Conservation (phyloP, 1,140 invertebrate genomes). For the Epicauta chinensis region DNA sequence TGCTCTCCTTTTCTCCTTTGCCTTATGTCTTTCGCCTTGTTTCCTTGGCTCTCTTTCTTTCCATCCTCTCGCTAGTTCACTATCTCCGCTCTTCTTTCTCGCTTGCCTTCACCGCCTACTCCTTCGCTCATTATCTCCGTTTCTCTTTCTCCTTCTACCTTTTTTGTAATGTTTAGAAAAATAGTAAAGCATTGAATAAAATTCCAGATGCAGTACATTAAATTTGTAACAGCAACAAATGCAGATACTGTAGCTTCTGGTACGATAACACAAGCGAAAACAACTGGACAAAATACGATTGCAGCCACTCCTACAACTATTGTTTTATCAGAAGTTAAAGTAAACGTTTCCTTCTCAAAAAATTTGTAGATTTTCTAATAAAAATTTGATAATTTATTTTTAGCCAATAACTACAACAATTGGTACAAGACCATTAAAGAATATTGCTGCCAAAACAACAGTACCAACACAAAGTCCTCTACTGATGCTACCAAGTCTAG, state of each 20-base stretch:
- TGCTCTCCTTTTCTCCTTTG: too few relatives aligned
- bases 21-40: too few relatives aligned
- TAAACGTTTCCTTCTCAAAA: conserved; percentile 9
- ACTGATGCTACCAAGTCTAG: conserved; percentile 4
- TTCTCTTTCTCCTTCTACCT: too few relatives aligned
- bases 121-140: too few relatives aligned
- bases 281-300: conserved; percentile 17
- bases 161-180: too few relatives aligned
- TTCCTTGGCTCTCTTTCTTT: too few relatives aligned
- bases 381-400: neutral
- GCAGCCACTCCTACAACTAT: conserved; percentile 38
- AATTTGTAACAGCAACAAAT: conserved; percentile 55
- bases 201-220: conserved; percentile 62
- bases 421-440: conserved; percentile 10
- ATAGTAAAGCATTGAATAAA: conserved; percentile 2
- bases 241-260: conserved; percentile 39
- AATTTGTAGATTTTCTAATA: neutral
- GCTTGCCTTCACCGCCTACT: too few relatives aligned
- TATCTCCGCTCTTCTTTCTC: too few relatives aligned
- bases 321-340: conserved; percentile 30
- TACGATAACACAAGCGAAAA: conserved; percentile 8
- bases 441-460: conserved; percentile 4
- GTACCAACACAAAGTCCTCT: conserved; percentile 1
- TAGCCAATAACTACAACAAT: conserved; percentile 2
- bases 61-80: too few relatives aligned